Conservation (phyloP, 2,113 vertebrate species). For the Archocentrus centrarchus region DNA sequence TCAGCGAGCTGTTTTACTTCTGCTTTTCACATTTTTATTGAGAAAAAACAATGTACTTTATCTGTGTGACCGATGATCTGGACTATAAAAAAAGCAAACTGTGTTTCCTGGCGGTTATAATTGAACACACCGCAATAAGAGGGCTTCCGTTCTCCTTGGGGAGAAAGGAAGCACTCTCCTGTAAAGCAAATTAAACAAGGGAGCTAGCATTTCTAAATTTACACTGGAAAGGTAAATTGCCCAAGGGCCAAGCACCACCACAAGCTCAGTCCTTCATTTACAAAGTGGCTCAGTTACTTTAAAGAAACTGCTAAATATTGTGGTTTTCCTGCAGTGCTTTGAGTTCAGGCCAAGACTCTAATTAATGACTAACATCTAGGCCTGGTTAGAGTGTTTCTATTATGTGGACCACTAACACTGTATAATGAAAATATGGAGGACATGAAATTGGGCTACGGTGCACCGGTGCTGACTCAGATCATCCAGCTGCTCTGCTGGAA, state of each 20-base stretch:
- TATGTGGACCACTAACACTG: not conserved
- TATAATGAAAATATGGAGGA: not conserved
- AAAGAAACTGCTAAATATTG: constrained; percentile 31
- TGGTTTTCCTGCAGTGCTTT: constrained; percentile 19
- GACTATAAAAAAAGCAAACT: constrained; percentile 32
- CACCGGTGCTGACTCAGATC: not conserved
- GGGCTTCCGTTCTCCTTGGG: constrained; percentile 13
- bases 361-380: constrained; percentile 26
- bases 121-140: not conserved
- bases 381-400: not conserved
- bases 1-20: constrained; percentile 22
- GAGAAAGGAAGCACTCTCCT: constrained; percentile 48
- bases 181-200: constrained; percentile 60
- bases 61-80: constrained; percentile 42
- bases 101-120: constrained; percentile 9
- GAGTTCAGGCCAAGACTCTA: not conserved
- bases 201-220: constrained; percentile 47
- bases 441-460: not conserved
- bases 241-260: constrained; percentile 16
- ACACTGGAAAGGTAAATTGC: constrained; percentile 56
- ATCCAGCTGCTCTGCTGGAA: not conserved
- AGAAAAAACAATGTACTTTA: constrained; percentile 40
- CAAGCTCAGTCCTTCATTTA: constrained; percentile 57
- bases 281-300: constrained; percentile 35
- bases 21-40: constrained; percentile 22